These are phyloP conservation scores for Drosophila kanekoi DNA, from an alignment of 2,888 invertebrate species.

Conservation along the genomic window DNA sequence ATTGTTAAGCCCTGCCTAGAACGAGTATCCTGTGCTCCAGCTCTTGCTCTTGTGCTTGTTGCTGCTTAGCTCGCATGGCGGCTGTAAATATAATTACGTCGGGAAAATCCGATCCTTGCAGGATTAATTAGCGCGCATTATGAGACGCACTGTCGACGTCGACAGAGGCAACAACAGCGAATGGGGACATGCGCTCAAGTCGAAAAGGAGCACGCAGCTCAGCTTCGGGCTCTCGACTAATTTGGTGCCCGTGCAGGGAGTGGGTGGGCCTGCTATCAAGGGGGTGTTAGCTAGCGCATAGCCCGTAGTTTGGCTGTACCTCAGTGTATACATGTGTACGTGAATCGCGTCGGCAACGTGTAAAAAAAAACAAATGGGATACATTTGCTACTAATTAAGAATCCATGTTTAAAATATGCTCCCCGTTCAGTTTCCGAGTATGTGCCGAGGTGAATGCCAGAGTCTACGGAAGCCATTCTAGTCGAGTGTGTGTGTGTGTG, in stretches of 20 bases:
- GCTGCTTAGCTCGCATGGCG: constrained; percentile 75
- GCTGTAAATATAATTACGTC: constrained; percentile 82
- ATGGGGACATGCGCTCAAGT: constrained; percentile 31
- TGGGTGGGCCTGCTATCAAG: constrained; percentile 28
- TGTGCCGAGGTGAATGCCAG: constrained; percentile 38
- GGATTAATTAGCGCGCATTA: constrained; percentile 85
- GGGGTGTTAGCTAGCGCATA: constrained; percentile 67
- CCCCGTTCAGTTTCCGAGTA: constrained; percentile 41
- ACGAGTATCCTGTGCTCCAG: constrained; percentile 29
- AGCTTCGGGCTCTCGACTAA: constrained; percentile 50
- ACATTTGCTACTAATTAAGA: constrained; percentile 83
- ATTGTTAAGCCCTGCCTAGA: constrained; percentile 28
- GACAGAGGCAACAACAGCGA: constrained; percentile 27
- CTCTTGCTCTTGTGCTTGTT: constrained; percentile 20
- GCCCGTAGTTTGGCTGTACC: constrained; percentile 47
- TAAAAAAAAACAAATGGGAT: constrained; percentile 64
- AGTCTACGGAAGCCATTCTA: constrained; percentile 21
- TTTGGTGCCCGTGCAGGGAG: constrained; percentile 35
- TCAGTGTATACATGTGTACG: constrained; percentile 59
- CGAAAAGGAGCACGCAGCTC: constrained; percentile 27
- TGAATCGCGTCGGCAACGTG: constrained; percentile 64
- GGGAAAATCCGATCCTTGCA: constrained; percentile 85
- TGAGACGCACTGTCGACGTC: constrained; percentile 72
- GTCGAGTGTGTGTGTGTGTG: constrained; percentile 26
- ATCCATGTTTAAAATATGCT: constrained; percentile 82